These are phyloP conservation scores for Isoperla grammatica DNA, from an alignment of 2,888 invertebrate genomes.

Conservation along the genomic window DNA sequence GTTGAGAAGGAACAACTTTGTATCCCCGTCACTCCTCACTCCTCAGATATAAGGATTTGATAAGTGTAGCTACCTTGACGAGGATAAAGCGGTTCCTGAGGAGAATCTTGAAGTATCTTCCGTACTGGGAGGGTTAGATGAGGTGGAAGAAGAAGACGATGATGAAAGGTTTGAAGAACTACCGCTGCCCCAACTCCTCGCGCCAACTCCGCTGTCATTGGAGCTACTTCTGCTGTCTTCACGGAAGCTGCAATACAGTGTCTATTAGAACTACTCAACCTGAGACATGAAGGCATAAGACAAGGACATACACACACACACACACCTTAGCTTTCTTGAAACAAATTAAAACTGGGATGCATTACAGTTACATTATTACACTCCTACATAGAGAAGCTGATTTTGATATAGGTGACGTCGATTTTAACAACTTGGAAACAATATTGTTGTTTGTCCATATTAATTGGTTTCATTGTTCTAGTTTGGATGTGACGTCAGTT, in stretches of 20 bases:
- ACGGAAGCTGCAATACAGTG: constrained; percentile 26
- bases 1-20: too few species aligned
- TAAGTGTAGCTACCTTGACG: background rate
- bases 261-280: too few species aligned
- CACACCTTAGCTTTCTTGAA: background rate
- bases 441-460: too few species aligned
- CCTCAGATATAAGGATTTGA: too few species aligned
- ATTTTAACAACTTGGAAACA: too few species aligned
- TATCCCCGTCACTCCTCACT: too few species aligned
- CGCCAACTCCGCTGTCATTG: constrained; percentile 24
- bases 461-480: too few species aligned
- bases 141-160: constrained; percentile 1
- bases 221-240: constrained; percentile 29
- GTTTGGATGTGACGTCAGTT: too few species aligned
- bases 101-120: constrained; percentile 43
- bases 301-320: background rate
- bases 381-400: too few species aligned
- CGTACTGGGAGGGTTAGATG: constrained; percentile 43
- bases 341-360: background rate
- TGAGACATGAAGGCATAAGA: too few species aligned
- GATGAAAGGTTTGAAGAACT: constrained; percentile 13
- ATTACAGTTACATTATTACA: too few species aligned
- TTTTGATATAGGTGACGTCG: too few species aligned
- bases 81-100: constrained; percentile 44
- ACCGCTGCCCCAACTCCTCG: constrained; percentile 20